These are phyloP conservation scores for Micromesistius poutassou DNA, from an alignment of 2,797 vertebrate genomes.

Conservation along the genomic window DNA sequence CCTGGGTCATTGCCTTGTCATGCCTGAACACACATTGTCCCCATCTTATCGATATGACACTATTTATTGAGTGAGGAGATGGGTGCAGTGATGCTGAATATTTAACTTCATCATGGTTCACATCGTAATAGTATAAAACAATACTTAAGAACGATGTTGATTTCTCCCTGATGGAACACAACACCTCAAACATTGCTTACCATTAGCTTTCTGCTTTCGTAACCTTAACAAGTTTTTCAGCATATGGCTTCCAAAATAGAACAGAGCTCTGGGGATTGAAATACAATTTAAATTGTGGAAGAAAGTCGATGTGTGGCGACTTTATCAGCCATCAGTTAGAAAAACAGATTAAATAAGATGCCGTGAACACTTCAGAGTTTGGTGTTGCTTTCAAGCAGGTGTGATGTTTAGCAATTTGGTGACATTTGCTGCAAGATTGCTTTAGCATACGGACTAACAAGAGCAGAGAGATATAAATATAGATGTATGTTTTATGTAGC, in stretches of 20 bases:
- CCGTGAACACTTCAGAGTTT: conserved; percentile 33
- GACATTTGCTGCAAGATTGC: not conserved
- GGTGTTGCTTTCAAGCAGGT: conserved; percentile 37
- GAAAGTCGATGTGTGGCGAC: conserved; percentile 27
- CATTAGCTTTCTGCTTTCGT: too few relatives aligned
- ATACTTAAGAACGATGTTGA: not conserved
- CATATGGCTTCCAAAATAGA: not conserved
- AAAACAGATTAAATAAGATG: conserved; percentile 36
- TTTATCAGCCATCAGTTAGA: conserved; percentile 37
- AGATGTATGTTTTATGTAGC: too few relatives aligned
- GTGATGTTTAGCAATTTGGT: not conserved
- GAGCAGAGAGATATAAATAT: conserved; percentile 13
- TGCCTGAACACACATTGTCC: not conserved
- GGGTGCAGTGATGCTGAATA: not conserved
- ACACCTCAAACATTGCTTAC: too few relatives aligned
- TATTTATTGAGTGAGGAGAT: not conserved
- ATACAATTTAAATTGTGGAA: not conserved
- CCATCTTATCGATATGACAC: not conserved
- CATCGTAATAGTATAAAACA: not conserved
- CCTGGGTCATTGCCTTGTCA: conserved; percentile 30
- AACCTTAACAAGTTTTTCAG: not conserved
- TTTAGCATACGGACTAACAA: conserved; percentile 16
- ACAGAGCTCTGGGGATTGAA: not conserved
- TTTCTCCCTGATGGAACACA: not conserved
- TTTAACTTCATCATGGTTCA: not conserved